Percentiles rank a stretch among this genome's conserved stretches.
phyloP scores from a whole-genome alignment of 2,113 vertebrate genomes.

The Irena cyanogastra region DNA sequence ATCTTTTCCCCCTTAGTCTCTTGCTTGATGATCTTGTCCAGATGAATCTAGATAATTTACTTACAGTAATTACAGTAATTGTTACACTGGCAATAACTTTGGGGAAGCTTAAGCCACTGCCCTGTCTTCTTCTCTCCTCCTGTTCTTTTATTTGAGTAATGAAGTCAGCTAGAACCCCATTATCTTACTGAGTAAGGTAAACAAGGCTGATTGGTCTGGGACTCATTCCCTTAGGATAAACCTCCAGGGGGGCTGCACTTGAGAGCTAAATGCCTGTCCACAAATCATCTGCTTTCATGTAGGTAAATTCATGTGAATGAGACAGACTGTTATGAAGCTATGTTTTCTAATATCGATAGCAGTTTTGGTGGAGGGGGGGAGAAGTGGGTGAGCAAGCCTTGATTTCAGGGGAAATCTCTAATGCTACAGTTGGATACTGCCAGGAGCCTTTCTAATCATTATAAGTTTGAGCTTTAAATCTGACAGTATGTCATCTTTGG shows the following conservation, averaged over 20 bases:
- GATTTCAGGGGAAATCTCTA: neutral
- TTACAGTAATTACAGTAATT: too few species aligned
- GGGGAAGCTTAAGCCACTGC: neutral
- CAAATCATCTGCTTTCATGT: neutral
- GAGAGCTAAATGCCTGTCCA: neutral
- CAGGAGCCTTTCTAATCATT: neutral
- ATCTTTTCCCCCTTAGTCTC: neutral
- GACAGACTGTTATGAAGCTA: neutral
- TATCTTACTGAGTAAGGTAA: neutral
- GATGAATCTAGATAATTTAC: neutral
- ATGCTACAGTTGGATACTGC: neutral
- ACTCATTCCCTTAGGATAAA: neutral
- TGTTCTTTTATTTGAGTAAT: neutral
- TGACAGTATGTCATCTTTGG: neutral
- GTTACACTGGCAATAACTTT: neutral
- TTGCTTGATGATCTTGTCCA: neutral
- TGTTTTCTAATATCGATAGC: neutral
- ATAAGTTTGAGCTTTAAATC: neutral
- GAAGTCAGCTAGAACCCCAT: neutral
- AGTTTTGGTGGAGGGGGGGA: neutral
- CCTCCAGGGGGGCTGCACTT: neutral
- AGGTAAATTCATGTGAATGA: neutral
- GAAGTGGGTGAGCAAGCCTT: neutral
- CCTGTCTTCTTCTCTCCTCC: neutral
- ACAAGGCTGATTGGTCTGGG: neutral